A percentile compares a stretch with the other conserved stretches of the same genome.
phyloP scores from a whole-genome alignment of 2,888 invertebrate genomes.

The Drosophila barbarae region DNA sequence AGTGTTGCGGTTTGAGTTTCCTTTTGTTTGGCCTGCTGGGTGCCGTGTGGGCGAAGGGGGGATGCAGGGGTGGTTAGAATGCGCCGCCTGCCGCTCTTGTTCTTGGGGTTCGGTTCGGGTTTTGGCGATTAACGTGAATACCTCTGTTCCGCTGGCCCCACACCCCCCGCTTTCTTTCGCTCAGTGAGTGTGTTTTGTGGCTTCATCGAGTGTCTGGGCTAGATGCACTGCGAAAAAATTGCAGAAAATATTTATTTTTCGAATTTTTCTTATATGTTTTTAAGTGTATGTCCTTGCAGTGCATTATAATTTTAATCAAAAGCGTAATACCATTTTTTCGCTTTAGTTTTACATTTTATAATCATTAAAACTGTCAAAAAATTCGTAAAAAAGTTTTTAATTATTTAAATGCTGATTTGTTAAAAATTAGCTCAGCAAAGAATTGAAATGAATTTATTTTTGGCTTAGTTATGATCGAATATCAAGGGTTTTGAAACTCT shows the following conservation, averaged over 20 bases:
- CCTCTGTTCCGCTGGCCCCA: conserved; percentile 8
- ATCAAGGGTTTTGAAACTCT: too few species aligned
- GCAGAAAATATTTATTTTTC: background rate
- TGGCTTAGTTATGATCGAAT: background rate
- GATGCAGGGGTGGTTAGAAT: background rate
- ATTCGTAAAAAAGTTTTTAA: too few species aligned
- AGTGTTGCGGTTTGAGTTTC: conserved; percentile 67
- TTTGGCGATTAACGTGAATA: conserved; percentile 34
- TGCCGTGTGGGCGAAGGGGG: conserved; percentile 33
- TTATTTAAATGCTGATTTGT: too few species aligned
- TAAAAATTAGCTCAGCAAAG: too few species aligned
- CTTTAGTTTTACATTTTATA: too few species aligned
- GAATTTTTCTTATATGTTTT: background rate
- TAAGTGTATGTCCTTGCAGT: background rate
- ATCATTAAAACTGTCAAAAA: too few species aligned
- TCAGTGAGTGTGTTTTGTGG: conserved; percentile 32
- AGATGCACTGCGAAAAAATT: background rate
- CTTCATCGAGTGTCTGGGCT: conserved; percentile 31
- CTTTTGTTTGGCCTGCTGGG: conserved; percentile 56
- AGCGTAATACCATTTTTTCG: too few species aligned
- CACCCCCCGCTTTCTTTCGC: conserved; percentile 10
- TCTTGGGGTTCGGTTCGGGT: conserved; percentile 30
- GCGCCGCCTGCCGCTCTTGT: conserved; percentile 18
- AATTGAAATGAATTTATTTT: background rate
- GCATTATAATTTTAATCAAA: too few species aligned